Conservation (phyloP, 1,140 invertebrate genomes). For the Argopecten irradians region DNA sequence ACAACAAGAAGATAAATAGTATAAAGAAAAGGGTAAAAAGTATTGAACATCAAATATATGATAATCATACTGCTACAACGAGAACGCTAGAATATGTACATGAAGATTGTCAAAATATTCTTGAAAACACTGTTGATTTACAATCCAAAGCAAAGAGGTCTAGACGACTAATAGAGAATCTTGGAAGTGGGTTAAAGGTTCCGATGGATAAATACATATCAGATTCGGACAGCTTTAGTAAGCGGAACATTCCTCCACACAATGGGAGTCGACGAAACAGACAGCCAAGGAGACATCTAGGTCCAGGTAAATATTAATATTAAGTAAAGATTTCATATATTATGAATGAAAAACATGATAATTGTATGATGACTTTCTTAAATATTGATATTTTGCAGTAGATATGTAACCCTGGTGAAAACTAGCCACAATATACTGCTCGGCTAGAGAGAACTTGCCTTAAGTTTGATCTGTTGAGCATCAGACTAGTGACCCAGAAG, state of each 20-base stretch:
- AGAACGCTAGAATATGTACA: neutral
- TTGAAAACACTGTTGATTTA: neutral
- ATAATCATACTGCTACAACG: neutral
- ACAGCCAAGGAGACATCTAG: neutral
- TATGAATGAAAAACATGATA: no score
- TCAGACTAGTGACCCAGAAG: no score
- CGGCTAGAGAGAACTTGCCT: no score
- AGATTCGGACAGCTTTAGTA: neutral
- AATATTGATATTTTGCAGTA: no score
- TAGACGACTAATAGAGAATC: neutral
- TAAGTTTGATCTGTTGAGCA: no score
- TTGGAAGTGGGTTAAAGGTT: neutral
- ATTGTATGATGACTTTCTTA: no score
- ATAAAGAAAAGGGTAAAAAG: neutral
- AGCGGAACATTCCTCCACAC: neutral
- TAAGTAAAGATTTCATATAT: no score
- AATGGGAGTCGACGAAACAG: neutral
- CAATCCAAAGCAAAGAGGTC: neutral
- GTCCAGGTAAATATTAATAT: neutral
- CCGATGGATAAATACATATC: neutral
- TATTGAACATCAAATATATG: neutral
- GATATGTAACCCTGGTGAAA: no score
- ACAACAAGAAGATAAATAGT: neutral
- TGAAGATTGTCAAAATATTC: neutral
- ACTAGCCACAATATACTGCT: no score